Evolutionary conservation across 2,888 invertebrate species (phyloP), one percentile per base, ranked within the genome.

Genomic region (Parascotia fuliginaria): DNA sequence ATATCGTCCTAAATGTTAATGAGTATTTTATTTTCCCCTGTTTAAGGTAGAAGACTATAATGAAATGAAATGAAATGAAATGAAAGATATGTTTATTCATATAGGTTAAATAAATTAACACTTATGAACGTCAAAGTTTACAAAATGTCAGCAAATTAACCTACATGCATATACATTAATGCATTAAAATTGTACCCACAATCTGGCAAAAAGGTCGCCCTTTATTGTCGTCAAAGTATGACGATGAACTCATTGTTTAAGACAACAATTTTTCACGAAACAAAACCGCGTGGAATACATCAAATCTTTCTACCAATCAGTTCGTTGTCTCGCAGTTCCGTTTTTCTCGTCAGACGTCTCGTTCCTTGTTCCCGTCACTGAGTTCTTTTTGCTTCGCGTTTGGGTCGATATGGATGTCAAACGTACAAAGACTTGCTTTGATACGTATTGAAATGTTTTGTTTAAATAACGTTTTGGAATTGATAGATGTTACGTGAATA

Each of bases 341-440:
- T 50, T 63, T 51, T 46, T 60, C 65, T 65, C 72, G 54, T 64
- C 70, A 70, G 68, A 65, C 64, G 60, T 60, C n/a, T n/a, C 59
- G 56, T 24, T 52, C 44, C 42, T 16, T 47, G 48, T 60, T 34
- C 16, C 51, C 45, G 52, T 47, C 55, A 42, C 36, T 28, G 46
- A 45, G 42, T 59, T 60, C 65, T 67, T 68, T 67, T 61, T 61
- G 48, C 58, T 19, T 44, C 60, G 57, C 65, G 53, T 60, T 61
- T 53, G 60, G 67, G 65, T 76, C 75, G 69, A 77, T 77, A 77
- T 65, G 69, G 54, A 68, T 63, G 65, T 75, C 77, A 75, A 65
- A 64, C 49, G 62, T 40, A 60, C 60, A 65, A 65, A 68, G 41
- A 54, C 48, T 55, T 28, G 27, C 28, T 15, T 40, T 33, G 42